These are phyloP conservation scores for Calephelis perditalis DNA, from an alignment of 2,888 invertebrate genomes.

Conservation along the genomic window DNA sequence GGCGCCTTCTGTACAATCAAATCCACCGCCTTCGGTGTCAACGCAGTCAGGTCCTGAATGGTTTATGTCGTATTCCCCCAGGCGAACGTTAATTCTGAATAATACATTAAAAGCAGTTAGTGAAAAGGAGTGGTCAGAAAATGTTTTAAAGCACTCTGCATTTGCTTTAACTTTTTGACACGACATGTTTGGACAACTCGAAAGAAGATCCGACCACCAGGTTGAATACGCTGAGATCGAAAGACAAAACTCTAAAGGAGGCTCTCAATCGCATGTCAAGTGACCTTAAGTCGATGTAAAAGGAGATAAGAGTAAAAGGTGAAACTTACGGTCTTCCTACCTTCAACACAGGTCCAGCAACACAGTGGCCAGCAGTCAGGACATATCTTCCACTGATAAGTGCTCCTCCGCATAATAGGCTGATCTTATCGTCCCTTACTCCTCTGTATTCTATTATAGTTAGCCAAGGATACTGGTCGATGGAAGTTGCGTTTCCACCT, in stretches of 20 bases:
- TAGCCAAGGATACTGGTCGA: slow-evolving; percentile 78
- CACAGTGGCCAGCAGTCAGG: slow-evolving; percentile 76
- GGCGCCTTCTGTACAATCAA: slow-evolving; percentile 57
- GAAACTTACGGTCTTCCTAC: slow-evolving; percentile 60
- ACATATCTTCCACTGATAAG: slow-evolving; percentile 72
- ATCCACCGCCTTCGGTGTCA: slow-evolving; percentile 38
- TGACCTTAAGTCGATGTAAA: too few species aligned
- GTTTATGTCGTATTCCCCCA: slow-evolving; percentile 68
- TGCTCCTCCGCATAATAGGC: slow-evolving; percentile 65
- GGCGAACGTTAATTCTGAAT: slow-evolving; percentile 42
- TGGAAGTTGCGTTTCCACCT: slow-evolving; percentile 48
- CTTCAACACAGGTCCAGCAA: slow-evolving; percentile 49
- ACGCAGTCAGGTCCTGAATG: slow-evolving; percentile 55
- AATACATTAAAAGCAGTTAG: background rate
- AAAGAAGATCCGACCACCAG: too few species aligned
- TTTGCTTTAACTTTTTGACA: too few species aligned
- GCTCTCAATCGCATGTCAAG: too few species aligned
- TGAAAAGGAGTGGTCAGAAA: background rate
- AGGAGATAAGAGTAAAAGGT: background rate
- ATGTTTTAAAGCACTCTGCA: too few species aligned
- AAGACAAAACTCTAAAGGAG: too few species aligned
- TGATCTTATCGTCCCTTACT: slow-evolving; percentile 34
- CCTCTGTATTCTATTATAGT: slow-evolving; percentile 61
- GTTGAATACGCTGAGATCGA: too few species aligned
- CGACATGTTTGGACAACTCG: too few species aligned